phyloP scores from a whole-genome alignment of 2,888 invertebrate species.

The Xestia sexstrigata region DNA sequence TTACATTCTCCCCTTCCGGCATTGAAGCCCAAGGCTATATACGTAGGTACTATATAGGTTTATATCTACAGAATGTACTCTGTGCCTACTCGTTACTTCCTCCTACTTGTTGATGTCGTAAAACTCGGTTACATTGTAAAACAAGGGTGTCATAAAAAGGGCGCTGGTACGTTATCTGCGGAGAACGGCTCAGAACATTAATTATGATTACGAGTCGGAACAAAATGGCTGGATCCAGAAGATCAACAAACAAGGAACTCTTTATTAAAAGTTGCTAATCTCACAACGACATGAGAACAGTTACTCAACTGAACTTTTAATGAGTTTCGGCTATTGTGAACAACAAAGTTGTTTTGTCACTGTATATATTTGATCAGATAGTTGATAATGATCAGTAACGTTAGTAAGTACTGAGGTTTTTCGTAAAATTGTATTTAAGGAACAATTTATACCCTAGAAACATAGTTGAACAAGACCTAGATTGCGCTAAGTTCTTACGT shows the following conservation, averaged over 20 bases:
- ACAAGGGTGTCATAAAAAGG: slow-evolving; percentile 80
- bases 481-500: background rate
- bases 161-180: slow-evolving; percentile 73
- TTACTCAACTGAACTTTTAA: slow-evolving; percentile 31
- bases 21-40: slow-evolving; percentile 35
- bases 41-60: slow-evolving; percentile 9
- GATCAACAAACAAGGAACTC: slow-evolving; percentile 33
- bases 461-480: background rate
- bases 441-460: background rate
- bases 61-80: slow-evolving; percentile 40
- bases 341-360: slow-evolving; percentile 17
- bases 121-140: slow-evolving; percentile 75
- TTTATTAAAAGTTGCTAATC: slow-evolving; percentile 42
- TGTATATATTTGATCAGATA: slow-evolving; percentile 5
- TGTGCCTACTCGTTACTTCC: slow-evolving; percentile 61
- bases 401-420: background rate
- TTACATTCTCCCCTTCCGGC: slow-evolving; percentile 54
- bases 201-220: slow-evolving; percentile 78
- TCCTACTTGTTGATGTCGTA: slow-evolving; percentile 72
- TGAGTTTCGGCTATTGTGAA: slow-evolving; percentile 24
- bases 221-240: slow-evolving; percentile 45
- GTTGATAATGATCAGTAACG: slow-evolving; percentile 1
- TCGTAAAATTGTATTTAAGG: background rate
- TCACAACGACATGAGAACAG: slow-evolving; percentile 4
- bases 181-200: slow-evolving; percentile 75